Evolutionary conservation across 2,113 vertebrate genomes (phyloP), one percentile per base, ranked within the genome.

Genomic region (Gadus chalcogrammus): DNA sequence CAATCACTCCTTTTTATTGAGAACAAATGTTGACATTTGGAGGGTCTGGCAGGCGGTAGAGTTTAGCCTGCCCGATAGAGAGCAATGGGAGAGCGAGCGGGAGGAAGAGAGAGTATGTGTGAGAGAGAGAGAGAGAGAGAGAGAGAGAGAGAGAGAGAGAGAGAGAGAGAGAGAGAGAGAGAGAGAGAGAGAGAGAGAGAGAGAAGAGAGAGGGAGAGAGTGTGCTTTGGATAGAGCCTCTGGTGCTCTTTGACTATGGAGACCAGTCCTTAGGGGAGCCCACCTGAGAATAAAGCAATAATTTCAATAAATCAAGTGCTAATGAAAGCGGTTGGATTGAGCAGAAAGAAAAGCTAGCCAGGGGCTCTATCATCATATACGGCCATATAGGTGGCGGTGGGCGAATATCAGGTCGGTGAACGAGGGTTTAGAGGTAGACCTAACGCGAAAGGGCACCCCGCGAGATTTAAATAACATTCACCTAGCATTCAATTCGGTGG

Each of bases 11-110:
- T 84, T 87, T 91, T 95, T 92, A 93, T 92, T 93, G 89, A 91
- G 91, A 95, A 93, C 93, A 95, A 95, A 94, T 94, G 93, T 92
- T 94, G 93, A 93, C 92, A 93, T 94, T 95, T 93, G 89, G 89
- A 88, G 65, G 42, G 65, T 27, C 38, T 24, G 18, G 42, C 4
- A 48, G 42, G 42, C 42, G 42, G 42, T 48, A 9, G 12, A 13
- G 42, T 48, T 48, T 48, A 48, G 42, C 42, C 42, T 48, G 9
- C 42, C 42, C 42, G 42, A 48, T 9, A 48, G 42, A 48, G 42
- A 48, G 42, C 7, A 13, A 48, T 4, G 42, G 7, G 42, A 13
- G 42, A 48, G 42, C 7, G 42, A 48, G 42, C 7, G 7, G 12
- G 42, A 48, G 42, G 9, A 2, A 42, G 42, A 48, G 42, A 8